Evolutionary conservation across 2,888 invertebrate genomes (phyloP), one percentile per base, ranked within the genome.

Genomic region (Mythimna pallens): DNA sequence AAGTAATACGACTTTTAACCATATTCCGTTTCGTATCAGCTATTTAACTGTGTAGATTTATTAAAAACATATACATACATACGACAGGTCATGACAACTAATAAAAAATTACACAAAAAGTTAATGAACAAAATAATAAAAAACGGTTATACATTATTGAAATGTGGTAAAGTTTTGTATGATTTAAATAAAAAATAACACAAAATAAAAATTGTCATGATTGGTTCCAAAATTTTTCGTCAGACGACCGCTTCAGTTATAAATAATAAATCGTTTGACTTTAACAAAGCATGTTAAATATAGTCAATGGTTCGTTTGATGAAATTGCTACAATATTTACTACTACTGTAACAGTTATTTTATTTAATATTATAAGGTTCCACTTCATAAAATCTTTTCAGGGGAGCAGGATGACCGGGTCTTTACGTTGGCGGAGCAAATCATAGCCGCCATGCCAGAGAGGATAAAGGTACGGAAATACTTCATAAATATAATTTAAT

Each of bases 371-470:
- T 85, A 85, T 88, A 88, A 90, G 88, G 87, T 91, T 88, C 89
- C 90, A 93, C 90, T 91, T 91, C 84, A 92, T 87, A 86, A 87
- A 88, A 90, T 87, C 82, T 86, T 95, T 97, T 92, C 97, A 98
- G 98, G 98, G 98, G 98, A 98, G 94, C 98, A 98, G 96, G 98
- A 99, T 97, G 98, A 98, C 89, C 97, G 98, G 90, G 99, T 99
- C 82, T 97, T 99, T 89, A 99, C 99, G 71, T 96, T 99, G 91
- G 99, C 99, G 70, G 99, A 99, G 93, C 99, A 99, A 96, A 99
- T 99, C 88, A 99, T 99, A 90, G 99, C 99, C 70, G 99, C 99
- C 17, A 98, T 99, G 97, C 99, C 99, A 76, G 99, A 99, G 87
- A 97, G 99, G 89, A 99, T 99, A 92, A 99, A 99, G 97, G 98